Conservation (phyloP, 2,113 vertebrate genomes). For the Esox niger region DNA sequence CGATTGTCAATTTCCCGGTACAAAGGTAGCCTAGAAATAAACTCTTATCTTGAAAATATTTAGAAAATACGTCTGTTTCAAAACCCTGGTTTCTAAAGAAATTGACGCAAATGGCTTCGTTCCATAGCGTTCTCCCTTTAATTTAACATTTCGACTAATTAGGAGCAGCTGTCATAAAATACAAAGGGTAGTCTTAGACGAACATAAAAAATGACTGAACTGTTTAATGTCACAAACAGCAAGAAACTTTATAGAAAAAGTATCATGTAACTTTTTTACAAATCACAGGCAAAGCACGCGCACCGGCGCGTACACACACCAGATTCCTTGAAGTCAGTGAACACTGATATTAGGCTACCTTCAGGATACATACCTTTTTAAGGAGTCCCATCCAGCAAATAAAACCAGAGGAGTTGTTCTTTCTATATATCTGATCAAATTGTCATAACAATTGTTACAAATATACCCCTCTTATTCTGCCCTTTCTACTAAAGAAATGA, state of each 20-base stretch:
- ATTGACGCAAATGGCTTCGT: neutral
- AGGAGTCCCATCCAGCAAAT: neutral
- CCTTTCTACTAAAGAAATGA: neutral
- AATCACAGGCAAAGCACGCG: no score
- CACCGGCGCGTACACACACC: neutral
- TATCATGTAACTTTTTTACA: no score
- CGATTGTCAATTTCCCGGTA: no score
- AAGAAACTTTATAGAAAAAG: no score
- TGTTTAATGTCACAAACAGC: neutral
- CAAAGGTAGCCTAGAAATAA: no score
- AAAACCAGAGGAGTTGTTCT: neutral
- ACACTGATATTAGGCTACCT: neutral
- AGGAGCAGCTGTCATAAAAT: neutral
- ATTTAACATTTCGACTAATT: neutral
- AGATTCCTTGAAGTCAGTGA: slow-evolving; percentile 37
- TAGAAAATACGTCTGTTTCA: no score
- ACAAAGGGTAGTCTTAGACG: no score
- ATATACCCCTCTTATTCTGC: no score
- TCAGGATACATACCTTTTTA: slow-evolving; percentile 7
- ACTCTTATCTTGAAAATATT: no score
- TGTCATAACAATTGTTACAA: neutral
- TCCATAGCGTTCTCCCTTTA: neutral
- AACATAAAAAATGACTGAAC: no score
- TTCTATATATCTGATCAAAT: neutral
- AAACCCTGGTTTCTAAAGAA: neutral